Evolutionary conservation across 2,113 vertebrate species (phyloP).

Genomic region (Planiliza haematocheilus): DNA sequence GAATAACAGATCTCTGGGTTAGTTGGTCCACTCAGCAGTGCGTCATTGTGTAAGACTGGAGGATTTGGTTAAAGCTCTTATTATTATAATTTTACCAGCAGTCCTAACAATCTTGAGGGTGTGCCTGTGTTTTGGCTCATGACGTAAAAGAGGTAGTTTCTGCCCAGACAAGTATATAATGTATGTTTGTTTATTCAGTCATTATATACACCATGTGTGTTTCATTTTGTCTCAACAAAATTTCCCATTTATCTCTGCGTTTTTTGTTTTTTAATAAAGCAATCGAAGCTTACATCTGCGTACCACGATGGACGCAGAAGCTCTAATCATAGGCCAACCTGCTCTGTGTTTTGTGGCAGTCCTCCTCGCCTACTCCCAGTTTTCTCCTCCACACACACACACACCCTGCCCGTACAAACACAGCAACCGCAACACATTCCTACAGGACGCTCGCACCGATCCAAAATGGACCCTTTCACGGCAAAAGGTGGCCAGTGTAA

Average conservation of each 20-base stretch:
- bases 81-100: constrained; percentile 53
- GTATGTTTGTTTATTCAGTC: constrained; percentile 34
- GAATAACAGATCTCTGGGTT: constrained; percentile 29
- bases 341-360: constrained; percentile 29
- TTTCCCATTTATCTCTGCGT: constrained; percentile 20
- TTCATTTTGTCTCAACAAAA: constrained; percentile 12
- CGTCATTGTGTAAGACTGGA: constrained; percentile 43
- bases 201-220: background rate
- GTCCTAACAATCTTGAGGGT: constrained; percentile 17
- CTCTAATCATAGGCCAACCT: constrained; percentile 29
- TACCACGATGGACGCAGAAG: constrained; percentile 16
- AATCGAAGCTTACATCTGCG: constrained; percentile 24
- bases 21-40: constrained; percentile 17
- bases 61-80: constrained; percentile 54
- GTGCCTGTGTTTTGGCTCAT: constrained; percentile 35
- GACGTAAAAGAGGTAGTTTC: constrained; percentile 36
- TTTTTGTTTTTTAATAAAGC: constrained; percentile 31
- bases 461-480: constrained; percentile 71
- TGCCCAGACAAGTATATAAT: constrained; percentile 37
- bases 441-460: constrained; percentile 42
- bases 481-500: constrained; percentile 5
- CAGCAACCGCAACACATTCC: constrained; percentile 57
- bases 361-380: constrained; percentile 45
- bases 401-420: constrained; percentile 56
- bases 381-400: constrained; percentile 30